phyloP scores from a whole-genome alignment of 1,140 invertebrate genomes.

The Drosophila eugracilis region DNA sequence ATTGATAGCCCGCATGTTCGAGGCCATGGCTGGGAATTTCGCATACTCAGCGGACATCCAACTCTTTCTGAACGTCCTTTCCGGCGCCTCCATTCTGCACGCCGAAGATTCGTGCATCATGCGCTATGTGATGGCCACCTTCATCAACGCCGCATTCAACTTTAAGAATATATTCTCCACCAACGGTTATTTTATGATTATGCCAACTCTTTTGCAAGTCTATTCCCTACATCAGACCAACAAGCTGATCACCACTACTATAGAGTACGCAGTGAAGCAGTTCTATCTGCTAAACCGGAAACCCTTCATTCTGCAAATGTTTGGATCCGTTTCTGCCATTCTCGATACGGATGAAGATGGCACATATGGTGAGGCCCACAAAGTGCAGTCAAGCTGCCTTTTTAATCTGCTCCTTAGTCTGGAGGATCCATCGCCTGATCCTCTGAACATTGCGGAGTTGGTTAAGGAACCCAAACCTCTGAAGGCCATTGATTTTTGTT shows the following conservation, averaged over 20 bases:
- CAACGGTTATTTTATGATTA: constrained; percentile 98
- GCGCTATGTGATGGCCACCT: constrained; percentile 97
- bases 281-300: constrained; percentile 99
- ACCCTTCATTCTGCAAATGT: constrained; percentile 99
- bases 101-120: constrained; percentile 98
- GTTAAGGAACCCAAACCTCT: constrained; percentile 98
- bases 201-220: constrained; percentile 98
- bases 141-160: constrained; percentile 98
- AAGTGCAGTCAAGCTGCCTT: constrained; percentile 95
- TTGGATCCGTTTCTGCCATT: constrained; percentile 98
- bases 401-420: constrained; percentile 96
- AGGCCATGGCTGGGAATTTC: constrained; percentile 99
- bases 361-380: constrained; percentile 94
- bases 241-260: constrained; percentile 95
- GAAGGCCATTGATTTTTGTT: constrained; percentile 98
- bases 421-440: constrained; percentile 96
- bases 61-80: constrained; percentile 98
- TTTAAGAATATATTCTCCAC: constrained; percentile 99
- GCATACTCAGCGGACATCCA: constrained; percentile 99
- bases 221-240: constrained; percentile 99
- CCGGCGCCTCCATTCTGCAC: constrained; percentile 98
- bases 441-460: constrained; percentile 96
- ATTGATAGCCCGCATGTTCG: constrained; percentile 98
- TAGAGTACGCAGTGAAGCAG: constrained; percentile 99
- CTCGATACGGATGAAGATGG: constrained; percentile 96